A percentile compares a stretch with the other conserved stretches of the same genome.
phyloP scores from a whole-genome alignment of 2,113 vertebrate species.

The Suncus etruscus region DNA sequence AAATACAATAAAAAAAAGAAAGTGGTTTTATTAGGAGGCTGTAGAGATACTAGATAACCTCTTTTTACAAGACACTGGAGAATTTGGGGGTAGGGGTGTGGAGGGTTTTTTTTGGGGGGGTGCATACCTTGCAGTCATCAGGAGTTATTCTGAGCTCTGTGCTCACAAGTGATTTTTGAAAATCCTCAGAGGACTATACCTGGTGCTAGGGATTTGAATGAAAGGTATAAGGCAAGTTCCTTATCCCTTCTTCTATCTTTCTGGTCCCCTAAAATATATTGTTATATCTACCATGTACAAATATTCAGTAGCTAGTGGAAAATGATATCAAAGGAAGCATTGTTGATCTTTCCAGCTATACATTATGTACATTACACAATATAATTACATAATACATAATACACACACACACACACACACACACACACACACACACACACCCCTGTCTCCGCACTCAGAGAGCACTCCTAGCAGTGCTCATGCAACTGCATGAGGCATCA shows the following conservation, averaged over 20 bases:
- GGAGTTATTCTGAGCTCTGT: too few species aligned
- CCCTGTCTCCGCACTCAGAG: too few species aligned
- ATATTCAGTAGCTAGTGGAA: background rate
- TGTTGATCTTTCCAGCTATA: background rate
- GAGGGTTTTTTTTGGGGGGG: background rate
- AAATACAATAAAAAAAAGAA: background rate
- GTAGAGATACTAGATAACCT: background rate
- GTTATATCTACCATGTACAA: background rate
- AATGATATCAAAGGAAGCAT: background rate
- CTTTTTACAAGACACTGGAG: background rate
- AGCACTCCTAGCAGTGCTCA: too few species aligned
- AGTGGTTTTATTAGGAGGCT: background rate
- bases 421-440: too few species aligned
- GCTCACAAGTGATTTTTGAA: too few species aligned
- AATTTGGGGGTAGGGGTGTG: background rate
- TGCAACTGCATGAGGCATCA: too few species aligned
- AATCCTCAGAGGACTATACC: too few species aligned
- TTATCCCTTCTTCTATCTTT: background rate
- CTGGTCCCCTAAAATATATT: too few species aligned
- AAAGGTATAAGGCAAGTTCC: background rate
- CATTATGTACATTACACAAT: too few species aligned
- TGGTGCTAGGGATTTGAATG: background rate
- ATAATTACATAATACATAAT: too few species aligned
- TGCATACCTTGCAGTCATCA: background rate
- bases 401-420: too few species aligned